Evolutionary conservation across 2,888 invertebrate genomes (phyloP).

Genomic region (Limnephilus lunatus): DNA sequence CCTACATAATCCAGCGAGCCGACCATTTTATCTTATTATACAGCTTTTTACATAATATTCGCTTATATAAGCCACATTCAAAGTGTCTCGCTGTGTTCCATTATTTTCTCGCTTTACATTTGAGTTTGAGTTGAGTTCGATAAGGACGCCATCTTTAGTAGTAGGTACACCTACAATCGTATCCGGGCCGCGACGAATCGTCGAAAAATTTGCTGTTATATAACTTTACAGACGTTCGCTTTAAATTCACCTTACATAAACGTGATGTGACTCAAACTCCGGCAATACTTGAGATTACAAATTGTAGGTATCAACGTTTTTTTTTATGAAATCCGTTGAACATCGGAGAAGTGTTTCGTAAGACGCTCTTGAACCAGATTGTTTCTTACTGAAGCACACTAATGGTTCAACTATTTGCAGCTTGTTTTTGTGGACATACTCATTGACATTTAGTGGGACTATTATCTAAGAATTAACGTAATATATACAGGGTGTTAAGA

Average conservation of each 20-base stretch:
- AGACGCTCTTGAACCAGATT: constrained; percentile 27
- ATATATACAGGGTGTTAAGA: too few species aligned
- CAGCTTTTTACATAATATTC: constrained; percentile 32
- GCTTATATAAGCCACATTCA: constrained; percentile 33
- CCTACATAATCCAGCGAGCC: background rate
- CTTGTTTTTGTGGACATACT: background rate
- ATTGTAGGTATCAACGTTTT: background rate
- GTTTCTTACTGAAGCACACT: background rate
- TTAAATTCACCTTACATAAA: constrained; percentile 50
- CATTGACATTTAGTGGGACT: background rate
- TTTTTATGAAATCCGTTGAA: constrained; percentile 6
- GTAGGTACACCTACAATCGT: background rate
- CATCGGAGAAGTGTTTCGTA: constrained; percentile 12
- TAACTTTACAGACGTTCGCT: constrained; percentile 33
- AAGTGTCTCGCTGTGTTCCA: background rate
- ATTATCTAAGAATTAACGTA: background rate
- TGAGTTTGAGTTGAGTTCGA: constrained; percentile 4
- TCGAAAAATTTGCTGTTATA: constrained; percentile 40
- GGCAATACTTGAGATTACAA: constrained; percentile 36
- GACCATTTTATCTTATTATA: constrained; percentile 25
- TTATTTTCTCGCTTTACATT: background rate
- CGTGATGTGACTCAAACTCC: constrained; percentile 10
- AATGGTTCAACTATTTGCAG: constrained; percentile 2
- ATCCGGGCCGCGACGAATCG: constrained; percentile 15
- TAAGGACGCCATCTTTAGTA: background rate